phyloP scores from a whole-genome alignment of 2,113 vertebrate genomes.

The Zeus faber region DNA sequence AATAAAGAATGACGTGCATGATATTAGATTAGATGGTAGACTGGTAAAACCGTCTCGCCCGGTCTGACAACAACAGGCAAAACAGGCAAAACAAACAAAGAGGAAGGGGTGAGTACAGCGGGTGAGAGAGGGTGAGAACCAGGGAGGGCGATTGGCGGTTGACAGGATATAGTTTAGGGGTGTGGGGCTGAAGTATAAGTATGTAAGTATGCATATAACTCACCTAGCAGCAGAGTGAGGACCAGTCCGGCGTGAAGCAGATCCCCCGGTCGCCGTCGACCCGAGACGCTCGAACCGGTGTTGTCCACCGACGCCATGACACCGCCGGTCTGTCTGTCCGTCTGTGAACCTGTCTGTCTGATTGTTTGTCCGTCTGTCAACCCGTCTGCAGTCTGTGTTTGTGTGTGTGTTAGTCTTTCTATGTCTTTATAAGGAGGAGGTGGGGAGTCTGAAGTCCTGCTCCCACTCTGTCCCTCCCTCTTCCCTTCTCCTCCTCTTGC shows the following conservation, averaged over 20 bases:
- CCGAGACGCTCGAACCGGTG: constrained; percentile 46
- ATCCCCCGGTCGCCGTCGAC: constrained; percentile 55
- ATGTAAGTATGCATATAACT: constrained; percentile 51
- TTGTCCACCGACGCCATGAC: constrained; percentile 65
- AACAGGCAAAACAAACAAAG: too few species aligned
- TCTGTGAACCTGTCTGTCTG: constrained; percentile 28
- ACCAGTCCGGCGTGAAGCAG: constrained; percentile 55
- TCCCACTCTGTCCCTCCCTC: constrained; percentile 55
- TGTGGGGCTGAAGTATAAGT: too few species aligned
- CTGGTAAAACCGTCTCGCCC: too few species aligned
- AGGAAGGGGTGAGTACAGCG: too few species aligned
- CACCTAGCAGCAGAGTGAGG: constrained; percentile 63
- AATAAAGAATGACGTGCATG: too few species aligned
- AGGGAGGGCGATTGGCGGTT: too few species aligned
- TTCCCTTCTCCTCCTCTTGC: constrained; percentile 44
- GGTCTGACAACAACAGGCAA: too few species aligned
- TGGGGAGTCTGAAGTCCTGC: constrained; percentile 45
- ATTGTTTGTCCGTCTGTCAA: constrained; percentile 7
- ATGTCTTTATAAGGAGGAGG: constrained; percentile 16
- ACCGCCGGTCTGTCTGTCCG: constrained; percentile 28
- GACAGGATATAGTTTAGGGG: too few species aligned
- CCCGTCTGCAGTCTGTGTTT: not conserved
- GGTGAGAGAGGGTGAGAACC: too few species aligned
- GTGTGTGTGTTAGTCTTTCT: constrained; percentile 32
- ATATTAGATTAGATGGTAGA: too few species aligned